These are phyloP conservation scores for Forbesichthys papilliferus DNA, from an alignment of 2,113 vertebrate genomes.

Conservation along the genomic window DNA sequence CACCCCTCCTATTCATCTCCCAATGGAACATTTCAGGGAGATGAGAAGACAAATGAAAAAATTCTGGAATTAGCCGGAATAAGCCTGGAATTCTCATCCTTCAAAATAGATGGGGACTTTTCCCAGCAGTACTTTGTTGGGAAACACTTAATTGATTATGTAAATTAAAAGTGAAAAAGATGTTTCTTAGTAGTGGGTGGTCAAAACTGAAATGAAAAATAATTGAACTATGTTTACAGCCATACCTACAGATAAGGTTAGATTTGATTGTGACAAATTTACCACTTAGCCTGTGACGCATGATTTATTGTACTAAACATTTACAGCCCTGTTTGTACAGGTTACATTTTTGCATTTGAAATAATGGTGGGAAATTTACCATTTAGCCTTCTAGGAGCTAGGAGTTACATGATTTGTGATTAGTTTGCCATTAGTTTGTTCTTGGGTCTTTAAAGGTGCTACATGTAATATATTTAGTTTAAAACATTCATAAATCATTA, in stretches of 20 bases:
- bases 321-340: not conserved
- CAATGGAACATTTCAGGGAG: conserved; percentile 58
- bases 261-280: conserved; percentile 11
- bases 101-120: conserved; percentile 29
- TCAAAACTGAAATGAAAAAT: conserved; percentile 46
- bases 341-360: not conserved
- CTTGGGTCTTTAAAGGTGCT: too few relatives aligned
- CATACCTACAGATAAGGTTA: conserved; percentile 47
- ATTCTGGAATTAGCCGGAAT: conserved; percentile 46
- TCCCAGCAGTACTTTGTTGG: conserved; percentile 54
- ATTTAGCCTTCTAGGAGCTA: too few relatives aligned
- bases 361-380: not conserved
- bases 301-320: not conserved
- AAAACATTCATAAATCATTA: too few relatives aligned
- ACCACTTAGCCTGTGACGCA: not conserved
- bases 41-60: conserved; percentile 35
- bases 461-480: too few relatives aligned
- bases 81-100: conserved; percentile 17
- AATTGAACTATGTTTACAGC: conserved; percentile 16
- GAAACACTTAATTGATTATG: conserved; percentile 44
- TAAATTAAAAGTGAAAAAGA: conserved; percentile 31
- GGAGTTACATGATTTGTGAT: too few relatives aligned
- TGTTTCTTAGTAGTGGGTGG: conserved; percentile 56
- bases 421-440: too few relatives aligned
- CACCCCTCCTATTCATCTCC: conserved; percentile 43